Base-by-base conservation (phyloP, 2,797 vertebrate species). In the Thunnus albacares region DNA sequence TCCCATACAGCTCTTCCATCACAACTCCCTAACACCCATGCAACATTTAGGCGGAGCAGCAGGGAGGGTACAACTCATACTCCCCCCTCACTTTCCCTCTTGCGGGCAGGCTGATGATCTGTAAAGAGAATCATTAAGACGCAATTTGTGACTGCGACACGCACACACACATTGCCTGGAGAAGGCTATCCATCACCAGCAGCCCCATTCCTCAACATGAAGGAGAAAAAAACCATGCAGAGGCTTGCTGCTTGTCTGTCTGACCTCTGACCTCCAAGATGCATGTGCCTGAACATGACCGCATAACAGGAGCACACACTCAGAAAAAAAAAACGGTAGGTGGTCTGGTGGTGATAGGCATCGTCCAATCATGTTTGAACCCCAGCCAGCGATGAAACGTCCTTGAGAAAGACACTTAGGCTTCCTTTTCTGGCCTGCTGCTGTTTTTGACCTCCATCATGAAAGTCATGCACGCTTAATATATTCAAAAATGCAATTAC, bases 111-210 rank as follows among this genome's bases (percentile, higher is more conserved):
- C 81, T 86, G 89, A 89, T 87, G 88, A 84, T 84, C 86, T 86
- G 88, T 87, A 89, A 89, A 91, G 84, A 87, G 81, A 89, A 77
- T 87, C 90, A 89, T 93, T 93, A 94, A 87, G 90, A 86, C n/a
- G 57, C 87, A 83, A 93, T 92, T 89, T 93, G 90, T 75, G 87
- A 84, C 66, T 51, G 18, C 7, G 18, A 51, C 58, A 38, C 52
- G 38, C 45, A 45, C 45, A 11, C 56, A 69, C 71, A 68, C 77
- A 24, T 4, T 0, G 89, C 89, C 81, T 14, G 78, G 24, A 77
- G 85, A 86, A n/a, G 28, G 63, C 52, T 2, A 89, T 93, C 78
- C 90, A 91, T 93, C 91, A 92, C 62, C 62, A 4, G 73, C 70
- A 53, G 63, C 51, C 55, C 35, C 71, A 55, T 85, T 76, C 72